Evolutionary conservation across 2,888 invertebrate species (phyloP).

Genomic region (Cephus pulcher): DNA sequence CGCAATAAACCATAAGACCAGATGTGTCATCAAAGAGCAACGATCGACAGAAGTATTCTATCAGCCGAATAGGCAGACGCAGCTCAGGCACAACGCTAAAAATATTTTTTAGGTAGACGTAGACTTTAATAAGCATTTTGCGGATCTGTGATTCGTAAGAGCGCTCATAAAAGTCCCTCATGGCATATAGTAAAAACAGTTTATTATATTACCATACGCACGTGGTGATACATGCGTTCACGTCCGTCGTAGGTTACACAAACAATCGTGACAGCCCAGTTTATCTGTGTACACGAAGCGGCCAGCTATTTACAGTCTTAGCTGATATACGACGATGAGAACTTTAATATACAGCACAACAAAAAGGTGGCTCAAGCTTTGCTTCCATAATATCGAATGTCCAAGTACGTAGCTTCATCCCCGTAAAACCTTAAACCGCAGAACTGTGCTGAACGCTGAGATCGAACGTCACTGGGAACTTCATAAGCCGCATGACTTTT

Average conservation of each 20-base stretch:
- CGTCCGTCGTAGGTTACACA: constrained; percentile 17
- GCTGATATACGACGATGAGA: constrained; percentile 13
- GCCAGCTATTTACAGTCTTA: constrained; percentile 17
- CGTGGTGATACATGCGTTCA: background rate
- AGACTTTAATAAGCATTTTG: background rate
- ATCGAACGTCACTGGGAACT: no score
- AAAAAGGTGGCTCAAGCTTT: background rate
- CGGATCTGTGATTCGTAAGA: background rate
- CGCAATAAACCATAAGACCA: no score
- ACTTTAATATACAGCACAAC: constrained; percentile 17
- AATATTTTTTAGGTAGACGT: no score
- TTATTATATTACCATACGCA: constrained; percentile 18
- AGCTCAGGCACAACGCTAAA: no score
- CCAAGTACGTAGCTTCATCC: no score
- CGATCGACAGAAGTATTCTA: no score
- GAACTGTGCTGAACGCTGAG: no score
- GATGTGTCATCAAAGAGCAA: no score
- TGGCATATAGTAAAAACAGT: constrained; percentile 25
- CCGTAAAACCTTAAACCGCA: no score
- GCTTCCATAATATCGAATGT: background rate
- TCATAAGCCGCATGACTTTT: no score
- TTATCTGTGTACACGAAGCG: constrained; percentile 8
- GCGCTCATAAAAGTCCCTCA: background rate
- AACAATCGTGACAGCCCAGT: constrained; percentile 15
- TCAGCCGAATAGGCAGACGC: no score